Percentiles rank a stretch among this genome's conserved stretches.
phyloP scores from a whole-genome alignment of 2,888 invertebrate genomes.

The Thymelicus sylvestris region DNA sequence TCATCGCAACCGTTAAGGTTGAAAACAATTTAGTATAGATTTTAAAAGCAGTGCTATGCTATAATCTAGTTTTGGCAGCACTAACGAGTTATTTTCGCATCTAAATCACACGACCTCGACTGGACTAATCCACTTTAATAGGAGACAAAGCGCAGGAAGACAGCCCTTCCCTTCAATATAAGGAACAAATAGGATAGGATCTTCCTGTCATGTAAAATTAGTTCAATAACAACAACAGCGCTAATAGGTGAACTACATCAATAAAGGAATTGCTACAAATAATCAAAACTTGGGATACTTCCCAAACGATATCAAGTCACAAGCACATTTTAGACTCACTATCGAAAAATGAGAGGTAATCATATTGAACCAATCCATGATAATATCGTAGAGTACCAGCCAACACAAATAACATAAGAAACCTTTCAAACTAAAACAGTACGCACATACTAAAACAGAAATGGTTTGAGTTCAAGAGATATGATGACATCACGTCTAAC shows the following conservation, averaged over 20 bases:
- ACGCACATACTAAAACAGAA: constrained; percentile 8
- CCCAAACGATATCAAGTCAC: too few relatives aligned
- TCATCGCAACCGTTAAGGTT: too few relatives aligned
- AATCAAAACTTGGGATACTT: neutral
- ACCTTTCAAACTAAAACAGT: constrained; percentile 1
- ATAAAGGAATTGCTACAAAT: neutral
- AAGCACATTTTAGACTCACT: too few relatives aligned
- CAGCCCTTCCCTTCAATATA: constrained; percentile 15
- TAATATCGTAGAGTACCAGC: too few relatives aligned
- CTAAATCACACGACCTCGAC: constrained; percentile 5
- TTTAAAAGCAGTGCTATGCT: neutral
- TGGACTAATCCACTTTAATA: constrained; percentile 11
- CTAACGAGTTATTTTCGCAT: constrained; percentile 3
- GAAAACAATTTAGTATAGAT: too few relatives aligned
- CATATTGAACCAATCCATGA: too few relatives aligned
- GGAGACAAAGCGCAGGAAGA: constrained; percentile 19
- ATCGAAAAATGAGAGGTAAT: neutral
- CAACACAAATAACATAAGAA: constrained; percentile 2
- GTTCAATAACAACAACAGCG: neutral
- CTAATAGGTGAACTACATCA: neutral
- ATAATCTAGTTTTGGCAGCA: constrained; percentile 2
- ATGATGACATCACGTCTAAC: constrained; percentile 23
- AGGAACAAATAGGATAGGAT: neutral
- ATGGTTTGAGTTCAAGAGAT: constrained; percentile 12
- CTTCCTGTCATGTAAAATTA: neutral